Percentiles rank a stretch among this genome's conserved stretches.
These are phyloP conservation scores for Danaus chrysippus DNA, from an alignment of 2,888 invertebrate species.

Conservation along the genomic window DNA sequence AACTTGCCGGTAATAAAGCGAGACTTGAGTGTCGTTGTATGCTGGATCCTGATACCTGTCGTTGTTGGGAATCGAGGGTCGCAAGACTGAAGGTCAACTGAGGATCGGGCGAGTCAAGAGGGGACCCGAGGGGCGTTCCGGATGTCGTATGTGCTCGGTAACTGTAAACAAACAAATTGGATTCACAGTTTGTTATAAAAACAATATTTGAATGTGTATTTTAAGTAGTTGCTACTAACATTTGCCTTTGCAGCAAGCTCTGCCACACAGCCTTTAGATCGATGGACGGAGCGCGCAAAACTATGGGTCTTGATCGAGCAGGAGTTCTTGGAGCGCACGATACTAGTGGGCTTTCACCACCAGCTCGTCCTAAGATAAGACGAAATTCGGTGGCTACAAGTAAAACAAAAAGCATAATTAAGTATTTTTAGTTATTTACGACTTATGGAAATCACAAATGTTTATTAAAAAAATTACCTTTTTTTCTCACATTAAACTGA, in stretches of 20 bases:
- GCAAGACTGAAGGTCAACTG: constrained; percentile 82
- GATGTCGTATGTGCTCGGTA: constrained; percentile 90
- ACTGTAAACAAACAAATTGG: constrained; percentile 70
- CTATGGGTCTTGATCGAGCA: constrained; percentile 83
- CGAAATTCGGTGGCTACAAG: constrained; percentile 90
- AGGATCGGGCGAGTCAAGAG: constrained; percentile 89
- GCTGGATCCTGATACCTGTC: constrained; percentile 81
- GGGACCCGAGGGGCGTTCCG: constrained; percentile 88
- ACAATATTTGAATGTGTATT: no score
- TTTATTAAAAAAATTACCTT: constrained; percentile 73
- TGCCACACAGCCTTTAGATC: constrained; percentile 95
- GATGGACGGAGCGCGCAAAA: constrained; percentile 88
- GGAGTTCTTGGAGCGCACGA: constrained; percentile 86
- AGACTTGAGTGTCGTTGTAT: constrained; percentile 71
- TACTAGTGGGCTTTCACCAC: constrained; percentile 85
- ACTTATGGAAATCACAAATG: neutral
- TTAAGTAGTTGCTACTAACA: constrained; percentile 79
- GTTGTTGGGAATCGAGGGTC: constrained; percentile 79
- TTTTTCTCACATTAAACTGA: constrained; percentile 91
- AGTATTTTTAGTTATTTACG: neutral
- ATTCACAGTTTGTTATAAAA: neutral
- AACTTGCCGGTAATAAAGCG: constrained; percentile 71
- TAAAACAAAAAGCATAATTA: neutral
- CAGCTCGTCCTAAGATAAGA: constrained; percentile 85
- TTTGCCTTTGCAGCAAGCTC: constrained; percentile 91